phyloP scores from a whole-genome alignment of 1,140 invertebrate species.

The Platorchestia sp. region DNA sequence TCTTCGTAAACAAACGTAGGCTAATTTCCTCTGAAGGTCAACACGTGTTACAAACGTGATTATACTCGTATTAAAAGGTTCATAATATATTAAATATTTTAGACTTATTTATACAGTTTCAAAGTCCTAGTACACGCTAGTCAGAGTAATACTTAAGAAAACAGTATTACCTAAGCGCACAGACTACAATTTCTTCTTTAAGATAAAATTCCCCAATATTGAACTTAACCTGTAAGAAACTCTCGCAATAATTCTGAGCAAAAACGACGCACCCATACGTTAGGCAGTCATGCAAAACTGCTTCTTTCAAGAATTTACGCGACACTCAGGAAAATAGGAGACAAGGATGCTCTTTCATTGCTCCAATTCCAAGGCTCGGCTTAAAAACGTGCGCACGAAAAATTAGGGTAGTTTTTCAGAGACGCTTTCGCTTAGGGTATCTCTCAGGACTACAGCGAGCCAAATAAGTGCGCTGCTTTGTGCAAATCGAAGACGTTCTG shows the following conservation, averaged over 20 bases:
- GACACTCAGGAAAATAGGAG: conserved; percentile 20
- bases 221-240: not conserved
- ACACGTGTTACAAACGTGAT: too few species aligned
- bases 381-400: not conserved
- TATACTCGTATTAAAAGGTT: too few species aligned
- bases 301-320: conserved; percentile 1
- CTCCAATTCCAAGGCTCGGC: conserved; percentile 1
- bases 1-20: too few species aligned
- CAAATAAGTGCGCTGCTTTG: conserved; percentile 39
- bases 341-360: conserved; percentile 43
- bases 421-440: conserved; percentile 8
- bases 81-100: too few species aligned
- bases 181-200: not conserved
- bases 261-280: not conserved
- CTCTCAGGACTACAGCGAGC: not conserved
- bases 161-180: not conserved
- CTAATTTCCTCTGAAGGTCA: too few species aligned
- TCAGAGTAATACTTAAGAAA: not conserved
- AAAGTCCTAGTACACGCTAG: not conserved
- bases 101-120: not conserved
- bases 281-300: conserved; percentile 6
- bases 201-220: not conserved
- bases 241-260: not conserved
- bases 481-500: not conserved
- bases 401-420: conserved; percentile 48